A percentile compares a stretch with the other conserved stretches of the same genome.
phyloP scores from a whole-genome alignment of 1,140 invertebrate species.

The Coboldia fuscipes region DNA sequence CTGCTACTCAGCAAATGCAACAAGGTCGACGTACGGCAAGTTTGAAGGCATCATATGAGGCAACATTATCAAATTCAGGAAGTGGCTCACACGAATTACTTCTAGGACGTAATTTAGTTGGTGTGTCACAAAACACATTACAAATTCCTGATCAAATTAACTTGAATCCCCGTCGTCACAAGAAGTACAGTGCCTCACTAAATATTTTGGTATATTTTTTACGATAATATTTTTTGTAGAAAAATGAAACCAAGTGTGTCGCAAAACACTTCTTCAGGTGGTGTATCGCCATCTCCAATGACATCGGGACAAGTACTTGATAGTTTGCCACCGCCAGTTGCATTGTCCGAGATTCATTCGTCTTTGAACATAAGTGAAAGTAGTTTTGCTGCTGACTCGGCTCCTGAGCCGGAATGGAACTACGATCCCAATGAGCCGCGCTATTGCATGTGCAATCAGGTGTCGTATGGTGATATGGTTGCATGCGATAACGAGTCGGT shows the following conservation, averaged over 20 bases:
- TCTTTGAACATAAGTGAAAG: conserved; percentile 14
- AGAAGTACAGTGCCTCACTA: no score
- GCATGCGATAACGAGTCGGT: conserved; percentile 95
- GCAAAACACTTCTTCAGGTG: no score
- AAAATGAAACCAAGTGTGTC: background rate
- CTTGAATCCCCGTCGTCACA: no score
- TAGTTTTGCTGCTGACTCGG: conserved; percentile 24
- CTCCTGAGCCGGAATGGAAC: conserved; percentile 47
- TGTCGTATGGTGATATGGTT: conserved; percentile 98
- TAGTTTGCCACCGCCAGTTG: no score
- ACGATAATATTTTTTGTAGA: background rate
- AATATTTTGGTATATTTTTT: no score
- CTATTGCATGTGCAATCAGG: conserved; percentile 95
- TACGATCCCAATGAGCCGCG: conserved; percentile 85
- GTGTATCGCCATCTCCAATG: conserved; percentile 10
- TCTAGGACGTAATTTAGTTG: conserved; percentile 44
- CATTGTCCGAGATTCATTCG: no score
- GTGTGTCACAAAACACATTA: conserved; percentile 55
- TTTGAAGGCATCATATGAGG: conserved; percentile 85
- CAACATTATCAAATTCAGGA: conserved; percentile 36
- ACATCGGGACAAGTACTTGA: conserved; percentile 13
- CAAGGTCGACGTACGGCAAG: conserved; percentile 83
- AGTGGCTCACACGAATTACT: conserved; percentile 32
- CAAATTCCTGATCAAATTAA: conserved; percentile 24
- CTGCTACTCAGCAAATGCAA: conserved; percentile 91